A percentile compares a stretch with the other conserved stretches of the same genome.
Evolutionary conservation across 2,797 vertebrate species (phyloP).

Genomic region (Aphelocoma californica): DNA sequence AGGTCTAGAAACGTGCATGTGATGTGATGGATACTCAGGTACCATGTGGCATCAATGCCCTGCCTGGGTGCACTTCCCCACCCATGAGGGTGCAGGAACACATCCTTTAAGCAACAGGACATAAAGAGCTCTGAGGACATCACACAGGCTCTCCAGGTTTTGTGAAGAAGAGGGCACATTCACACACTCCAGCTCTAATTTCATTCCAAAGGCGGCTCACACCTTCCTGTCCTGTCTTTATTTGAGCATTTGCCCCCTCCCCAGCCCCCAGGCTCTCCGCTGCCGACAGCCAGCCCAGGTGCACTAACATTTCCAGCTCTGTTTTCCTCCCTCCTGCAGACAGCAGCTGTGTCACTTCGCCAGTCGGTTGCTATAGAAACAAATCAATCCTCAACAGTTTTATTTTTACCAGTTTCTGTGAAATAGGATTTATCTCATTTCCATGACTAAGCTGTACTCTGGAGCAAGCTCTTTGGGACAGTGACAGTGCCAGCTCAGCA

Average conservation of each 20-base stretch:
- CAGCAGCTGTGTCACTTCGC: conserved; percentile 44
- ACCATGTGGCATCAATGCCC: fast-evolving
- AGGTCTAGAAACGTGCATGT: fast-evolving
- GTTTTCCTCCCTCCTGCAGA: conserved; percentile 36
- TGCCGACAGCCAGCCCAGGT: conserved; percentile 11
- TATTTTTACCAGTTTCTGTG: conserved; percentile 65
- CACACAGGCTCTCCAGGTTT: background rate
- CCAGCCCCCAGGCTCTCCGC: background rate
- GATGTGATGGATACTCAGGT: background rate
- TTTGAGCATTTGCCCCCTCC: background rate
- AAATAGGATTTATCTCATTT: conserved; percentile 59
- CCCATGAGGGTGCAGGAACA: fast-evolving
- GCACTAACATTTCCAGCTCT: conserved; percentile 3
- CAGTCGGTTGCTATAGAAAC: conserved; percentile 64
- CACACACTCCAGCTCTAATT: background rate
- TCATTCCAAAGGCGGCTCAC: background rate
- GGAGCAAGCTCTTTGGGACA: background rate
- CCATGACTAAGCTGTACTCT: conserved; percentile 30
- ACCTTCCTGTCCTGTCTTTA: background rate
- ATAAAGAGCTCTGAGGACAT: background rate
- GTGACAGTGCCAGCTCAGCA: background rate
- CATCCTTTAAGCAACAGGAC: background rate
- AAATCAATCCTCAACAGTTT: conserved; percentile 64
- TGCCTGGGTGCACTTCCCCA: background rate
- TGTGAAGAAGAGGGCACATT: background rate